Base-by-base conservation (phyloP, 2,113 vertebrate genomes). In the Xenopus laevis region DNA sequence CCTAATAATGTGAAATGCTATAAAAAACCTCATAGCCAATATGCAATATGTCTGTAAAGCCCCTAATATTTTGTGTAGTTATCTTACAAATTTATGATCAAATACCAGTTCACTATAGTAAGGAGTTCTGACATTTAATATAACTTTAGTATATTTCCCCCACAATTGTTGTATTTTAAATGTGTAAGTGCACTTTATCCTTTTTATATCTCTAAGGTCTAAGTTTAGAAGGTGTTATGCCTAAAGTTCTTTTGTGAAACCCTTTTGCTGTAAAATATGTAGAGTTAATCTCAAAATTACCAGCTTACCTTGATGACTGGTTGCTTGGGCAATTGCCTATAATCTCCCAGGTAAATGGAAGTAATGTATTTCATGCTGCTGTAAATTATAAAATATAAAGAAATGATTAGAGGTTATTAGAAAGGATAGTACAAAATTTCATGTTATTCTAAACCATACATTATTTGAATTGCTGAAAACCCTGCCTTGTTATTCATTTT, bases 221-320 rank as follows among this genome's bases (percentile, higher is more conserved):
- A 5, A 13, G 17, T n/a, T 55, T n/a, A 55, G 4, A 55, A n/a
- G 52, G 53, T 55, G 17, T 55, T 55, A 55, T 50, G 8, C 47
- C 7, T 50, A 50, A 50, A 64, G 33, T 64, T 8, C 33, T 74
- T 74, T 74, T 74, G 65, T 68, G 46, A 53, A 68, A 68, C 27
- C 23, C 53, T 62, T 67, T 68, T 74, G 46, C 64, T 74, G 66
- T 66, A 30, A 74, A 67, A 44, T 68, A 17, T 68, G 46, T 57
- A 63, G 50, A 40, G n/a, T 61, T 68, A 75, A 75, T 75, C 73
- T 55, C 16, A 62, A 75, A 75, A 75, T 68, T 60, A 53, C 46
- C 65, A 12, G 65, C 72, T 68, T 75, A 61, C 44, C 45, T 61
- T 16, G 17, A 60, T 33, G 55, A 68, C 45, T 60, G 44, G 61